A percentile compares a stretch with the other conserved stretches of the same genome.
Evolutionary conservation across 2,797 vertebrate genomes (phyloP).

Genomic region (Channa striata): DNA sequence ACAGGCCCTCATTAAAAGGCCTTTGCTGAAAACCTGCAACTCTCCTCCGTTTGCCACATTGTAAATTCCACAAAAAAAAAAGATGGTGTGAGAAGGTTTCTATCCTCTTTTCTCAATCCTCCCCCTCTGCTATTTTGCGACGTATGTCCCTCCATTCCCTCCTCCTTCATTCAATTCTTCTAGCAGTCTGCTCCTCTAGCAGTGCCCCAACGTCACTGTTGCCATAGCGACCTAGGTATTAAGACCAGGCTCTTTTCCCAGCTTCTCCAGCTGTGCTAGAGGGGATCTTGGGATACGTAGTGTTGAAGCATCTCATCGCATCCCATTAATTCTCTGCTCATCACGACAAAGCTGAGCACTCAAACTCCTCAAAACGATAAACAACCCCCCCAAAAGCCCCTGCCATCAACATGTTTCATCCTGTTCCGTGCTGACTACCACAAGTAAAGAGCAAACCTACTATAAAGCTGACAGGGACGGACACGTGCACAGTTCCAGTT

Average conservation of each 20-base stretch:
- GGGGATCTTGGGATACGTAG: constrained; percentile 78
- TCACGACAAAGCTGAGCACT: constrained; percentile 24
- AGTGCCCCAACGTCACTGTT: constrained; percentile 79
- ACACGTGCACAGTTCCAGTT: constrained; percentile 12
- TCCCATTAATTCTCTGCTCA: constrained; percentile 53
- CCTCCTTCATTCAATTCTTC: constrained; percentile 67
- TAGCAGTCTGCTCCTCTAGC: constrained; percentile 65
- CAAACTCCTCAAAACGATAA: constrained; percentile 51
- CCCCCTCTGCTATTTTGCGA: constrained; percentile 33
- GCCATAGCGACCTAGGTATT: constrained; percentile 82
- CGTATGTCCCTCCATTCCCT: constrained; percentile 57
- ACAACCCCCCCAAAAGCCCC: constrained; percentile 40
- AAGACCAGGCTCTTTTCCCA: constrained; percentile 70
- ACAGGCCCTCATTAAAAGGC: constrained; percentile 36
- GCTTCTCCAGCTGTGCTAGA: constrained; percentile 77
- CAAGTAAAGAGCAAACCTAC: constrained; percentile 22
- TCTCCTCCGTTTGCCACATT: constrained; percentile 27
- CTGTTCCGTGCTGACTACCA: no score
- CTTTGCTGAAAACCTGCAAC: constrained; percentile 16
- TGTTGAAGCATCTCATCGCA: constrained; percentile 47
- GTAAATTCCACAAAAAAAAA: constrained; percentile 24
- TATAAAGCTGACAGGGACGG: constrained; percentile 17
- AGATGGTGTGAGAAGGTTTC: constrained; percentile 55
- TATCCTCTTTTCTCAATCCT: constrained; percentile 56
- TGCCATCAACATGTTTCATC: constrained; percentile 24